phyloP scores from a whole-genome alignment of 2,888 invertebrate species.

The Xestia sexstrigata region DNA sequence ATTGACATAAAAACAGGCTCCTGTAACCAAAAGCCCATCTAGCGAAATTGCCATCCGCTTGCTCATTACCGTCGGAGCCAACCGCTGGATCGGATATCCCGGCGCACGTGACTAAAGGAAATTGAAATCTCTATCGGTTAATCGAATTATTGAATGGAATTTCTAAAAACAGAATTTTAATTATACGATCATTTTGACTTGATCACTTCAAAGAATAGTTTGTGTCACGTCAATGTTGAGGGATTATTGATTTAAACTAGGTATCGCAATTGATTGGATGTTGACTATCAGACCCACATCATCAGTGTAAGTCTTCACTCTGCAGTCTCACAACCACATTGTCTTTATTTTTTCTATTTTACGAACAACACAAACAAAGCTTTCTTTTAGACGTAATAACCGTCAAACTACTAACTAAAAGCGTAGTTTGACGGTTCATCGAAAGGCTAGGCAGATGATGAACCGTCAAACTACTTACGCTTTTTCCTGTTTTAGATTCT shows the following conservation, averaged over 20 bases:
- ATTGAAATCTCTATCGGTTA: constrained; percentile 90
- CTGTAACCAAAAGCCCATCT: constrained; percentile 89
- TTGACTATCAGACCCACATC: neutral
- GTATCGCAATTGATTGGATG: neutral
- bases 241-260: neutral
- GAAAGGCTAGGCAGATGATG: too few relatives aligned
- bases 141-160: constrained; percentile 87
- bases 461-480: neutral
- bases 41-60: constrained; percentile 89
- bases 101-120: constrained; percentile 89
- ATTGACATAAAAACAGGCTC: constrained; percentile 83
- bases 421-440: too few relatives aligned
- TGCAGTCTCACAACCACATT: neutral
- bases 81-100: constrained; percentile 89
- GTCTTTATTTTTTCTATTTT: too few relatives aligned
- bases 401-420: too few relatives aligned
- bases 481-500: neutral
- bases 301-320: neutral
- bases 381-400: neutral
- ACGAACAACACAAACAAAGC: neutral
- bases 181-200: constrained; percentile 66
- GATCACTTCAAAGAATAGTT: constrained; percentile 41
- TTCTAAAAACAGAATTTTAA: constrained; percentile 81
- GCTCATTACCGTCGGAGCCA: constrained; percentile 89
- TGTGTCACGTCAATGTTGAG: neutral